These are phyloP conservation scores for Apoda limacodes DNA, from an alignment of 2,888 invertebrate species.

Conservation along the genomic window DNA sequence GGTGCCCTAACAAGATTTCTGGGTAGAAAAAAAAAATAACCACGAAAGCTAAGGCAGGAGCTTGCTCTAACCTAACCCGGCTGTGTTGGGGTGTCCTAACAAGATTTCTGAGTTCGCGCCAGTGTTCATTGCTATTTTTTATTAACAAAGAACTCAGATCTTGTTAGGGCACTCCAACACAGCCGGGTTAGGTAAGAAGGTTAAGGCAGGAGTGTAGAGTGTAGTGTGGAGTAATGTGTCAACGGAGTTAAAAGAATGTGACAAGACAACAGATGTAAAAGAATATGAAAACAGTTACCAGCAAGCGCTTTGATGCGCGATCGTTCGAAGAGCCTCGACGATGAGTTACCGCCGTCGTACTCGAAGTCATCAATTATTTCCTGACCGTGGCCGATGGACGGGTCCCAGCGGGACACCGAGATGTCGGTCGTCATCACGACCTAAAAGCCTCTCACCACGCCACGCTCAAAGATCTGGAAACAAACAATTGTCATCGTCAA, in stretches of 20 bases:
- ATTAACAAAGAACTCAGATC: too few relatives aligned
- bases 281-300: conserved; percentile 68
- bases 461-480: conserved; percentile 55
- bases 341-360: conserved; percentile 99
- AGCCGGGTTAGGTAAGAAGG: too few relatives aligned
- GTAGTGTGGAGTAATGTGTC: conserved; percentile 7
- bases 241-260: too few relatives aligned
- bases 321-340: conserved; percentile 98
- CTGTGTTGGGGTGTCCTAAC: too few relatives aligned
- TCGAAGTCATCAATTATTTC: conserved; percentile 98
- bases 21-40: too few relatives aligned
- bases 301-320: conserved; percentile 99
- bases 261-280: conserved; percentile 4
- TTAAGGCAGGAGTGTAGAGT: conserved; percentile 25
- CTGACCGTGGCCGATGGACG: conserved; percentile 86
- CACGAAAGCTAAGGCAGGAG: too few relatives aligned
- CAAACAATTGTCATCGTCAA: conserved; percentile 6
- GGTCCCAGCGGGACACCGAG: conserved; percentile 97
- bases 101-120: too few relatives aligned
- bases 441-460: conserved; percentile 51
- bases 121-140: too few relatives aligned
- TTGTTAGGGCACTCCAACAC: too few relatives aligned
- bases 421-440: conserved; percentile 95
- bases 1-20: too few relatives aligned
- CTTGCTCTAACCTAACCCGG: too few relatives aligned